Percentiles rank a stretch among this genome's conserved stretches.
These are phyloP conservation scores for Tipula helvola DNA, from an alignment of 2,888 invertebrate species.

Conservation along the genomic window DNA sequence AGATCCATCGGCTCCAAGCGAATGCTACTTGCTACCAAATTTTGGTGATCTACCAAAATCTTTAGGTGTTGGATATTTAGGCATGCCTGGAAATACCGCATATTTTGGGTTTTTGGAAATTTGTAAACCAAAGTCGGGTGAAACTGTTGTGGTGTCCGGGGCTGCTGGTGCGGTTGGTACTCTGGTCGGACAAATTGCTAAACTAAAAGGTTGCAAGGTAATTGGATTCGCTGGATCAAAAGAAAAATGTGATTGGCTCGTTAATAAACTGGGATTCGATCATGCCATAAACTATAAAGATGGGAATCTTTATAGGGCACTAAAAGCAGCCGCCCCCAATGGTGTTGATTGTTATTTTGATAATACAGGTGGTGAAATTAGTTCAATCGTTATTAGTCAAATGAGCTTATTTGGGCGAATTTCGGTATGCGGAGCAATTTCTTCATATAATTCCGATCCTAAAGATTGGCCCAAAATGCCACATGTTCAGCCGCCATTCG, in stretches of 20 bases:
- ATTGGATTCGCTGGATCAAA: slow-evolving; percentile 60
- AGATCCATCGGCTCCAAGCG: slow-evolving; percentile 23
- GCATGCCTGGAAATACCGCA: slow-evolving; percentile 61
- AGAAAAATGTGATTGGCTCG: slow-evolving; percentile 56
- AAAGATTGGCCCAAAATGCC: slow-evolving; percentile 16
- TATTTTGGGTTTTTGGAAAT: slow-evolving; percentile 62
- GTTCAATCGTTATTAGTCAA: slow-evolving; percentile 42
- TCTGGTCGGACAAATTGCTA: slow-evolving; percentile 66
- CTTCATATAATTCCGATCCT: slow-evolving; percentile 45
- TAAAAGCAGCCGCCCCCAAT: slow-evolving; percentile 50
- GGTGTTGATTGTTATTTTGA: slow-evolving; percentile 68
- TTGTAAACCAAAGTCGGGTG: slow-evolving; percentile 56
- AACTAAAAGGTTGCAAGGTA: slow-evolving; percentile 54
- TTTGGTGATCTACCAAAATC: slow-evolving; percentile 46
- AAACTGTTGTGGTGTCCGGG: slow-evolving; percentile 57
- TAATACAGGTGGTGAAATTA: slow-evolving; percentile 56
- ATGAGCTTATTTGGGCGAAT: slow-evolving; percentile 51
- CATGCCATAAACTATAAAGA: slow-evolving; percentile 60
- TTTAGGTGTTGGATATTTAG: slow-evolving; percentile 48
- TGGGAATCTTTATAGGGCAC: slow-evolving; percentile 37
- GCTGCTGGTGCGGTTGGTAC: slow-evolving; percentile 71
- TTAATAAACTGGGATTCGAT: slow-evolving; percentile 53
- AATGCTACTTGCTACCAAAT: slow-evolving; percentile 39
- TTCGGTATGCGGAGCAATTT: slow-evolving; percentile 52
- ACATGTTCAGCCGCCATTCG: slow-evolving; percentile 41